phyloP scores from a whole-genome alignment of 2,113 vertebrate genomes.

The Corythaeola cristata region DNA sequence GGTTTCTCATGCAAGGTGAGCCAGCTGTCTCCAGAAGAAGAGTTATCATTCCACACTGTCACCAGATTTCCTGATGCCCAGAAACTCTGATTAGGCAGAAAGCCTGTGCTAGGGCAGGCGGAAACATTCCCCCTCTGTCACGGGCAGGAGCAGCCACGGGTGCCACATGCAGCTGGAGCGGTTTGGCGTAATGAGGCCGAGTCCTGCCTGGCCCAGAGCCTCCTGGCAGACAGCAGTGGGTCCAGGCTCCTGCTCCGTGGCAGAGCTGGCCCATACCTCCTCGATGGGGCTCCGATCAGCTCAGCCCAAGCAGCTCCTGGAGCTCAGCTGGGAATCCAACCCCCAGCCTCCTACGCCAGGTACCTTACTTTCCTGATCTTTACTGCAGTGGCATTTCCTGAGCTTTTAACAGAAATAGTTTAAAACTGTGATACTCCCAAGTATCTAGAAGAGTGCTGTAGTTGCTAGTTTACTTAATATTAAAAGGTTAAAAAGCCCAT shows the following conservation, averaged over 20 bases:
- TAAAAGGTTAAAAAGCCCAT: conserved; percentile 60
- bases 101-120: not conserved
- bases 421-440: conserved; percentile 4
- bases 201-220: not conserved
- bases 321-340: not conserved
- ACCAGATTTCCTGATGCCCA: not conserved
- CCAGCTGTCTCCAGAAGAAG: conserved; percentile 35
- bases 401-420: not conserved
- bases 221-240: accelerated
- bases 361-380: not conserved
- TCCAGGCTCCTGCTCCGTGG: not conserved
- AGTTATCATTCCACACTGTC: not conserved
- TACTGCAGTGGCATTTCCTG: not conserved
- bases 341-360: not conserved
- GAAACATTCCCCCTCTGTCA: not conserved
- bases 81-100: not conserved
- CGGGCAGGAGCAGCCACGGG: not conserved
- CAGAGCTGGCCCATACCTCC: not conserved
- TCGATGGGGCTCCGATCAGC: not conserved
- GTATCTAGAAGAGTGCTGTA: conserved; percentile 24
- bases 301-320: not conserved
- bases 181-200: not conserved
- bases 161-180: accelerated
- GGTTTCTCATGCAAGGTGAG: conserved; percentile 37
- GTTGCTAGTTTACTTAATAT: conserved; percentile 65